Percentiles rank a stretch among this genome's conserved stretches.
Conservation (phyloP, 2,113 vertebrate genomes). For the Pluvianellus socialis region DNA sequence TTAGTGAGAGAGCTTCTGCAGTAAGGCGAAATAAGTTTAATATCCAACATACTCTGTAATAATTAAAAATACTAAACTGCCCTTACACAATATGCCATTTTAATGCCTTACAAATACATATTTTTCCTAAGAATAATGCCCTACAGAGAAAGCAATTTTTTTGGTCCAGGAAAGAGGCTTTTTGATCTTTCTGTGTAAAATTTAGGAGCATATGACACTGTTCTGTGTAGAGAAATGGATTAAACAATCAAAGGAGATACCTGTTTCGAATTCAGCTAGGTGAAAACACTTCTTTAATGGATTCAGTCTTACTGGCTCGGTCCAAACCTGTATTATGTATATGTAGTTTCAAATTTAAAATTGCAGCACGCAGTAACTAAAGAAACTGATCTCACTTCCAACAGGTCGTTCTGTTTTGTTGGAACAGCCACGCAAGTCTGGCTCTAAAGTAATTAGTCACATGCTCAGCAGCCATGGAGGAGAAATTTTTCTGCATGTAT, state of each 20-base stretch:
- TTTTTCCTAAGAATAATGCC: not conserved
- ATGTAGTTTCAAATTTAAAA: not conserved
- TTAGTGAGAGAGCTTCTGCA: not conserved
- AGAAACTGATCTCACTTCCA: conserved; percentile 1
- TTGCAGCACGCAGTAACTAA: not conserved
- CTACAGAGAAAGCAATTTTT: fast-evolving
- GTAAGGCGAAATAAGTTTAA: not conserved
- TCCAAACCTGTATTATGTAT: not conserved
- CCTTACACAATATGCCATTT: not conserved
- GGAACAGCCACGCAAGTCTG: conserved; percentile 95
- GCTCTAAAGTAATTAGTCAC: conserved; percentile 98
- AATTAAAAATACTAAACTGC: not conserved
- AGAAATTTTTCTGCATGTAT: conserved; percentile 95
- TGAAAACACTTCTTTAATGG: not conserved
- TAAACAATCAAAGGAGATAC: not conserved
- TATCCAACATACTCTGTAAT: not conserved
- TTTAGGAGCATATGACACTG: not conserved
- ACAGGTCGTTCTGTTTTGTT: conserved; percentile 94
- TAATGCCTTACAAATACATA: not conserved
- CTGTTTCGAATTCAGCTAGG: not conserved
- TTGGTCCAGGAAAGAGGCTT: not conserved
- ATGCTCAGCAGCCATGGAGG: conserved; percentile 98
- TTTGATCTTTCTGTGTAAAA: not conserved
- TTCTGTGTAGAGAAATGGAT: not conserved
- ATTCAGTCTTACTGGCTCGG: not conserved